Base-by-base conservation (phyloP, 2,888 invertebrate species). In the Drosophila limbata region DNA sequence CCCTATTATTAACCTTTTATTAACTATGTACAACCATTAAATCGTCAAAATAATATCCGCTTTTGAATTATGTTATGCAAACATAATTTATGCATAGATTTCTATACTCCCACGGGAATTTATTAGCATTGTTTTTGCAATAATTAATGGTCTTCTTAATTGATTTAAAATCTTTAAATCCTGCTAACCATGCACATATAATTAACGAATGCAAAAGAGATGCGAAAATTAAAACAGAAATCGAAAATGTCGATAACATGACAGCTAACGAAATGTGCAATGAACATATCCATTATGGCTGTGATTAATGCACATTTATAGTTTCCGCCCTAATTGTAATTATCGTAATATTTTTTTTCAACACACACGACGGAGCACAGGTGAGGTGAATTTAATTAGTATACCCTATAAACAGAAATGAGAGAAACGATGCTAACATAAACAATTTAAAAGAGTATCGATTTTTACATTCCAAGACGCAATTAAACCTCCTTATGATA, bases 81-180 rank as follows among this genome's bases (percentile, higher is more conserved):
- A 53, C 60, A 66, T 59, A 48, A 81, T 69, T 77, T 66, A 81
- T 72, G 63, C 57, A 56, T 50, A 40, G 62, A 66, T 77, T 73
- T 81, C 47, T 31, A 57, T 66, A 62, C 53, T 55, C 39, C 13
- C 79, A 48, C 48, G 17, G 71, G 63, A 80, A 59, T 57, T 60
- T 42, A 51, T 64, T 62, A 69, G 56, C 73, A 81, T 55, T 45
- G 59, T 56, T 69, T 45, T 51, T 67, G 56, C 69, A 28, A 61
- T 73, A 76, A 78, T 64, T 72, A 76, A 69, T 72, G 63, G 28
- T 52, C 44, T 42, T 40, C 48, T 63, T 73, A 73, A 87, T 80
- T 85, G 85, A 74, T 74, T 82, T 71, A 72, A 83, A 69, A 63
- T 62, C 71, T 70, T 73, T 35, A 75, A 79, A 72, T 74, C 53